Evolutionary conservation across 1,140 invertebrate species (phyloP).

Genomic region (Drosophila sturtevanti): DNA sequence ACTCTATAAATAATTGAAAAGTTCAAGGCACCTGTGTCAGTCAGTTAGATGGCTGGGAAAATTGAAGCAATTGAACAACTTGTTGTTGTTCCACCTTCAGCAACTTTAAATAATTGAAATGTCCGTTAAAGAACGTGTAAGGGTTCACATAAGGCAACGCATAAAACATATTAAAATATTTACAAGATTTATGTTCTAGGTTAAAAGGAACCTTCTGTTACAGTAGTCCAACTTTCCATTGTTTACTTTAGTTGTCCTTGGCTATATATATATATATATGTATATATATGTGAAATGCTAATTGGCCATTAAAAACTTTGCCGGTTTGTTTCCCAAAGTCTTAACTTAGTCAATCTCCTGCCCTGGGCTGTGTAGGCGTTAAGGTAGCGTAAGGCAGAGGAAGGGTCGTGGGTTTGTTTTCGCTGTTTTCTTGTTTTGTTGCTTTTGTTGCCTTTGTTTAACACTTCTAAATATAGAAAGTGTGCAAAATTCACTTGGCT

Average conservation of each 20-base stretch:
- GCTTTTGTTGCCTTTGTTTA: slow-evolving; percentile 1
- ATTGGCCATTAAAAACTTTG: slow-evolving; percentile 43
- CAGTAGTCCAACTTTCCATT: slow-evolving; percentile 3
- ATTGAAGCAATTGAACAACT: slow-evolving; percentile 29
- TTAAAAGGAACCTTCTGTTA: neutral
- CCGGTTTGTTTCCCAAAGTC: slow-evolving; percentile 14
- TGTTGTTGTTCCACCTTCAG: slow-evolving; percentile 28
- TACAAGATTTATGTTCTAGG: slow-evolving; percentile 1
- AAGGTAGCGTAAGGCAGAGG: neutral
- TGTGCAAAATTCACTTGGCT: slow-evolving; percentile 29
- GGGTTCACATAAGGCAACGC: slow-evolving; percentile 31
- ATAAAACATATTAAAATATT: slow-evolving; percentile 11
- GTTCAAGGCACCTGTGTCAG: slow-evolving; percentile 33
- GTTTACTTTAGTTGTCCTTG: slow-evolving; percentile 3
- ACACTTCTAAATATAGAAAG: slow-evolving; percentile 26
- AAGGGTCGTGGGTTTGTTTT: slow-evolving; percentile 8
- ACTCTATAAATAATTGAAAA: slow-evolving; percentile 57
- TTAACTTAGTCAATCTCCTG: neutral
- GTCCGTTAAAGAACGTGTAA: slow-evolving; percentile 31
- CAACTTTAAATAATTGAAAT: slow-evolving; percentile 46
- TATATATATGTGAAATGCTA: slow-evolving; percentile 24
- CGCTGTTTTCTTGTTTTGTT: neutral
- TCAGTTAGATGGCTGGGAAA: slow-evolving; percentile 42
- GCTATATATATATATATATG: neutral
- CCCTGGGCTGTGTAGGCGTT: neutral